Base-by-base conservation (phyloP, 1,140 invertebrate species). In the Hetaerina americana region DNA sequence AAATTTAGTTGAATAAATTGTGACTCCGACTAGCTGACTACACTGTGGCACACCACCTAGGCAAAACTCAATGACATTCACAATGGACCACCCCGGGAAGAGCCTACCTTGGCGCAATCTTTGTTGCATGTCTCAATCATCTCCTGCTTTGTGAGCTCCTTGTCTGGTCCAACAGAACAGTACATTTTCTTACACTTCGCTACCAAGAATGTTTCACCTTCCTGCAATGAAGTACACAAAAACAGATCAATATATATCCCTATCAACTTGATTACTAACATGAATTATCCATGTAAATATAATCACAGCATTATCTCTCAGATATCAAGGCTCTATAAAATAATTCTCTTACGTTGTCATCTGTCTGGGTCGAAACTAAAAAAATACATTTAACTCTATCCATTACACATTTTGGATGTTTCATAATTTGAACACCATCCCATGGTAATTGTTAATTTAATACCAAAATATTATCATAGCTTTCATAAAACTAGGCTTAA, bases 171-270 rank as follows among this genome's bases (percentile, higher is more conserved):
- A 66, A 82, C 78, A 0, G 79, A 75, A 74, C 90, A 92, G 6
- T 82, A 82, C 68, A 86, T 79, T 68, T 84, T 86, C 66, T 85
- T 82, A 77, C 90, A 91, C 25, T 85, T 83, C 74, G 85, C 82
- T 10, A 84, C 79, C 15, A 57, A 12, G 0, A 77, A 74, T 28
- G 85, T 85, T 29, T 79, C 80, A 86, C 86, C 88, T 10, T 78
- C 83, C 73, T 86, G 82, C 66, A 85, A 85, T 74, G 74, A 81
- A 81, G 66, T 73, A 72, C 10, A 78, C 70, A 74, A 89, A 90
- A 1, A 84, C 78, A 5, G 76, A 81, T 5, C 79, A 77, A 77
- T 89, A 90, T 27, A 77, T 78, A 74, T 86, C 79, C 5, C 82
- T 79, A 18, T 78, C 79, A 72, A 83, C 83, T 24, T 80, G 76